Percentiles rank a stretch among this genome's conserved stretches.
These are phyloP conservation scores for Drosophila engyochracea DNA, from an alignment of 2,888 invertebrate species.

Conservation along the genomic window DNA sequence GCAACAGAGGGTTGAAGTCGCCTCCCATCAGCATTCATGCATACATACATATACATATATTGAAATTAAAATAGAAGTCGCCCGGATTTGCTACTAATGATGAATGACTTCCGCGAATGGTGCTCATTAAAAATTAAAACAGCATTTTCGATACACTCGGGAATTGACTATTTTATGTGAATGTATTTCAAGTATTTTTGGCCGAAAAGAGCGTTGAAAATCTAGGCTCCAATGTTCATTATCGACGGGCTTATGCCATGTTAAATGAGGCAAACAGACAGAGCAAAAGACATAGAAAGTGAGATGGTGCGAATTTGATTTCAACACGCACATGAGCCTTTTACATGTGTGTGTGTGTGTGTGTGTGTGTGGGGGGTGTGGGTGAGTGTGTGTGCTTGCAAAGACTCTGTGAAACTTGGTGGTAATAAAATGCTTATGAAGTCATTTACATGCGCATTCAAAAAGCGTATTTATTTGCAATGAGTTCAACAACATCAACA, in stretches of 20 bases:
- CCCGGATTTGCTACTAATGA: constrained; percentile 78
- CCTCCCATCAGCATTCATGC: background rate
- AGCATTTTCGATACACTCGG: constrained; percentile 46
- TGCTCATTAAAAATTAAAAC: constrained; percentile 78
- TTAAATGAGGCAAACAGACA: constrained; percentile 24
- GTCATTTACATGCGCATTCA: constrained; percentile 82
- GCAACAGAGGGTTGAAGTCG: constrained; percentile 5
- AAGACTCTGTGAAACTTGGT: constrained; percentile 52
- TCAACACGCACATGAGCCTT: constrained; percentile 21
- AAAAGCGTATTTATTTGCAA: constrained; percentile 81
- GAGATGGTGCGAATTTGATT: constrained; percentile 42
- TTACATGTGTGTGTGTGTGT: constrained; percentile 1
- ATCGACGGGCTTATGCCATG: constrained; percentile 17
- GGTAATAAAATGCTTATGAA: constrained; percentile 82
- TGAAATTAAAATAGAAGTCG: constrained; percentile 60
- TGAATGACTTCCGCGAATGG: constrained; percentile 74
- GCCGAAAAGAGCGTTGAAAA: constrained; percentile 22
- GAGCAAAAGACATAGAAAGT: background rate
- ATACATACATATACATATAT: constrained; percentile 25
- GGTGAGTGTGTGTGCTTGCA: constrained; percentile 5
- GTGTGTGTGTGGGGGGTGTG: background rate
- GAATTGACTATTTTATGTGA: constrained; percentile 15
- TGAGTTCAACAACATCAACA: constrained; percentile 81
- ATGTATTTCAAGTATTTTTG: constrained; percentile 8
- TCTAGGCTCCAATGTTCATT: constrained; percentile 40